Evolutionary conservation across 53 echinoderm and acorn worm genomes (phyloP).

Genomic region (Astropecten irregularis): DNA sequence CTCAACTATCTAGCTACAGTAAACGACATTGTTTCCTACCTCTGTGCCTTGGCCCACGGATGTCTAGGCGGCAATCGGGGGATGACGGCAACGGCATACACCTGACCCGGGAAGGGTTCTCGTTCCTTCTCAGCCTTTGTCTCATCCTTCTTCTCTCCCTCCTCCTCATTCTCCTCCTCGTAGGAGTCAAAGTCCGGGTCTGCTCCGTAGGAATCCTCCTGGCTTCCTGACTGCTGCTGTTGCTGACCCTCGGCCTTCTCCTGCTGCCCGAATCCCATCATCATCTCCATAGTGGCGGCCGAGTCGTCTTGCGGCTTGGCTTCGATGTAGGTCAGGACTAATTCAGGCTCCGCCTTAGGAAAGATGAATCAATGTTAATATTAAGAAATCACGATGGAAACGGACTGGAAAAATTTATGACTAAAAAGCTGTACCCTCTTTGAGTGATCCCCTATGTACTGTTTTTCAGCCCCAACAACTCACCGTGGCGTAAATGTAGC

Average conservation of each 20-base stretch:
- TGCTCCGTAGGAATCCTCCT: neutral
- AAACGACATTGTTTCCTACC: constrained; percentile 49
- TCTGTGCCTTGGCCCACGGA: constrained; percentile 88
- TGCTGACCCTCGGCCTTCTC: neutral
- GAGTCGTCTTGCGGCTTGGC: constrained; percentile 28
- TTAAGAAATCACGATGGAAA: too few species aligned
- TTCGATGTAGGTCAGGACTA: constrained; percentile 77
- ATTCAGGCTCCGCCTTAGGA: constrained; percentile 59
- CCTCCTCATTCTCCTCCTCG: constrained; percentile 36
- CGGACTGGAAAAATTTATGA: too few species aligned
- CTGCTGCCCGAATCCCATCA: constrained; percentile 15
- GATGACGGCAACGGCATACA: constrained; percentile 68
- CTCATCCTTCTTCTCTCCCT: constrained; percentile 34
- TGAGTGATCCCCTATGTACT: too few species aligned
- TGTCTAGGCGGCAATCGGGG: constrained; percentile 73
- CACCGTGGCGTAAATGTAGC: constrained; percentile 80
- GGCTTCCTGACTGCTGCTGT: neutral
- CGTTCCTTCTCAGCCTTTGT: constrained; percentile 18
- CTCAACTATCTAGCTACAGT: neutral
- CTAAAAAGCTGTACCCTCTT: too few species aligned
- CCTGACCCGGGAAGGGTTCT: constrained; percentile 78
- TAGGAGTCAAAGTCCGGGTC: constrained; percentile 42
- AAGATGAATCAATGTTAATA: neutral
- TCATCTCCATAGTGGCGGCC: constrained; percentile 46
- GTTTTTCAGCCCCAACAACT: too few species aligned